A percentile compares a stretch with the other conserved stretches of the same genome.
phyloP scores from a whole-genome alignment of 2,113 vertebrate species.

The Etheostoma spectabile region DNA sequence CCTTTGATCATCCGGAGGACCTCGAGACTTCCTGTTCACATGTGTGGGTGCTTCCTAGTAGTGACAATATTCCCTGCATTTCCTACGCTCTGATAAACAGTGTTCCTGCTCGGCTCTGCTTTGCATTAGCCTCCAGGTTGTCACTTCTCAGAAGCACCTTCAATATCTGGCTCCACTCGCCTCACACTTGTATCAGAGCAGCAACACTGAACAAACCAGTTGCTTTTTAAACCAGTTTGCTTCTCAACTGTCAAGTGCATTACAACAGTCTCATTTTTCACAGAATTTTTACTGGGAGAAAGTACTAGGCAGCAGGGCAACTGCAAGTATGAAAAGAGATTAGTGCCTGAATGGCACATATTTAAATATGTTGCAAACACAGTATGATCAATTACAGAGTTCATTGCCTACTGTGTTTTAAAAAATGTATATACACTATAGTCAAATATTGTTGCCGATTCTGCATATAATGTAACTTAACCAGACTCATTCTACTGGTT shows the following conservation, averaged over 20 bases:
- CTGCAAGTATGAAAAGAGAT: neutral
- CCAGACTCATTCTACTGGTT: neutral
- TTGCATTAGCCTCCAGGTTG: neutral
- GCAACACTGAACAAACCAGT: neutral
- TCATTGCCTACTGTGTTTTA: no score
- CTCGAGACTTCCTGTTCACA: constrained; percentile 26
- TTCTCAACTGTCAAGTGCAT: constrained; percentile 4
- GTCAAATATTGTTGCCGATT: neutral
- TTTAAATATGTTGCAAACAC: neutral
- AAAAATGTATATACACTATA: no score
- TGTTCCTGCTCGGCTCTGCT: constrained; percentile 12
- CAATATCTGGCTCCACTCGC: constrained; percentile 56
- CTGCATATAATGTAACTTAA: neutral
- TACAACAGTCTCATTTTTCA: constrained; percentile 13
- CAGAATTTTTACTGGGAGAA: neutral
- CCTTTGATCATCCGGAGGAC: constrained; percentile 48
- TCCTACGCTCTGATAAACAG: constrained; percentile 15
- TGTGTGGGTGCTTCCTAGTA: constrained; percentile 13
- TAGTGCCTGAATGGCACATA: neutral
- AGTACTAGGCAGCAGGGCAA: neutral
- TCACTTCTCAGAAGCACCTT: constrained; percentile 36
- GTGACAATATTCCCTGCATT: constrained; percentile 41
- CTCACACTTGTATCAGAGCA: constrained; percentile 65
- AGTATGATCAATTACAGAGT: neutral
- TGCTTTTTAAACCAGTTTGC: neutral